Evolutionary conservation across 2,113 vertebrate genomes (phyloP), one percentile per base, ranked within the genome.

Genomic region (Romanogobio albipinnatus): DNA sequence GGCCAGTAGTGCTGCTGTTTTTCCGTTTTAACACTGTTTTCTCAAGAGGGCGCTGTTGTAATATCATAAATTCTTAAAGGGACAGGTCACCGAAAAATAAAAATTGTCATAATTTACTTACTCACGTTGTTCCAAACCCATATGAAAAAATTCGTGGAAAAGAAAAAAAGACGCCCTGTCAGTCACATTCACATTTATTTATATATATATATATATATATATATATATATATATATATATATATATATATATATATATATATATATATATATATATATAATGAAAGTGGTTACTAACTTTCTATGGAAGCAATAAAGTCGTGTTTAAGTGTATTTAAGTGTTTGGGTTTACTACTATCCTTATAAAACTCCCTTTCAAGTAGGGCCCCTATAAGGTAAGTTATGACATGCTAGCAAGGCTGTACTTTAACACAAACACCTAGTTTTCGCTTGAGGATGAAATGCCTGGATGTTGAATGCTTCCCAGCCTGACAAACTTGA

Each of bases 1-100:
- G 43, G 19, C 70, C 59, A 66, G 70, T 13, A 68, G 26, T 15
- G 36, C 19, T 88, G 83, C 51, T 80, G 36, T 11, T 61, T 59
- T 68, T 53, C 33, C 8, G 56, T 62, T 4, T 68, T 84, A 29
- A 64, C 17, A 24, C 4, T 39, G 24, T 2, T 56, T 13, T 45
- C 76, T 68, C 82, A 36, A 17, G 84, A 29, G 11, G 61, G 49
- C 84, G 84, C 74, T 81, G 15, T 81, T 81, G 9, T 56, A 58
- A 49, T 56, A 56, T 9, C 17, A 22, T 59, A 3, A 2, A 13
- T 36, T 43, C n/a, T 78, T 59, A 39, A 78, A 78, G 33, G 29
- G 74, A 76, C 74, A 59, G 45, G 13, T n/a, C 15, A 53, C 24
- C 1, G 8, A 9, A 19, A 33, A 76, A 76, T 17, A 29, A 29